These are phyloP conservation scores for Pteronotus mesoamericanus DNA, from an alignment of 2,797 vertebrate genomes.

Conservation along the genomic window DNA sequence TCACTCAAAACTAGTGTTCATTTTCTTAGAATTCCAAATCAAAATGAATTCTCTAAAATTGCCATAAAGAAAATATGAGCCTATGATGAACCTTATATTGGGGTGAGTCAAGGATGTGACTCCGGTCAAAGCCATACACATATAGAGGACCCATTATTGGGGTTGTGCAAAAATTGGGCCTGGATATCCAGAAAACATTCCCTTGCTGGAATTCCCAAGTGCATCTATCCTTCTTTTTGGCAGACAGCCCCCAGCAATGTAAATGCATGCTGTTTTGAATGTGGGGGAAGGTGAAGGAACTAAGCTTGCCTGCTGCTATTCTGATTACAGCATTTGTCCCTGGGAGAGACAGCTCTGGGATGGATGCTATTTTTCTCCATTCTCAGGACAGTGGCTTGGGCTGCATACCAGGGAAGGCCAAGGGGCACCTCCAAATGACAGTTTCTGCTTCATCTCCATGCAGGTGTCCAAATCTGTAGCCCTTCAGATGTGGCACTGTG, in stretches of 20 bases:
- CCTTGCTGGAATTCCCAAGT: constrained; percentile 38
- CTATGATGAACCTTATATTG: neutral
- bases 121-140: neutral
- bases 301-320: constrained; percentile 70
- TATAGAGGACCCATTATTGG: neutral
- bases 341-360: constrained; percentile 55
- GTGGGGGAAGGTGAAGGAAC: constrained; percentile 68
- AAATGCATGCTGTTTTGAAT: constrained; percentile 58
- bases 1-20: neutral
- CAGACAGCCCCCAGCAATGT: constrained; percentile 55
- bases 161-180: neutral
- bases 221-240: constrained; percentile 51
- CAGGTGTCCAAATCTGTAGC: neutral
- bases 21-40: neutral
- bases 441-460: constrained; percentile 12
- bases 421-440: neutral
- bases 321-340: constrained; percentile 66
- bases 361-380: constrained; percentile 32
- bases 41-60: constrained; percentile 31
- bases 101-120: neutral
- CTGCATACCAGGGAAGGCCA: neutral
- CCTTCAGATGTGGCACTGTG: neutral
- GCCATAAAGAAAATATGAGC: neutral
- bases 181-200: constrained; percentile 14
- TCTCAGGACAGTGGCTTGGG: constrained; percentile 45